Conservation (phyloP, 92 coral and sea anemone genomes). For the Metridium senile region DNA sequence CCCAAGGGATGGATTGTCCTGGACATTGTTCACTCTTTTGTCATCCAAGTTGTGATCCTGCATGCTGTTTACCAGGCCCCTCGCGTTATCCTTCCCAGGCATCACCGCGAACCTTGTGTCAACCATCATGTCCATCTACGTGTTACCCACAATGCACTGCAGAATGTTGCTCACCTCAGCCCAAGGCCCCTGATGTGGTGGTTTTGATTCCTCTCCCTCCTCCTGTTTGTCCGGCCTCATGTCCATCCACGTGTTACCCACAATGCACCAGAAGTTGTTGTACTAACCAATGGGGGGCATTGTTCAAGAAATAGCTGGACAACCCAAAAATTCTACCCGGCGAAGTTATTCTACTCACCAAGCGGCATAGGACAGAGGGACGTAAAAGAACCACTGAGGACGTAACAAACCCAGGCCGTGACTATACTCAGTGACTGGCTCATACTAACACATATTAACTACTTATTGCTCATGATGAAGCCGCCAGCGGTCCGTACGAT, state of each 20-base stretch:
- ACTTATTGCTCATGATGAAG: no score
- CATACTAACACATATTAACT: no score
- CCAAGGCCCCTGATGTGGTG: slow-evolving; percentile 19
- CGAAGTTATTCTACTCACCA: no score
- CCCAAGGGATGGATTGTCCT: background rate
- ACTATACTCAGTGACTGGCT: no score
- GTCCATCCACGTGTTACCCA: slow-evolving; percentile 42
- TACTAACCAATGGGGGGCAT: background rate
- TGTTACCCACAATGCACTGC: slow-evolving; percentile 32
- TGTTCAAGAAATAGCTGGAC: background rate
- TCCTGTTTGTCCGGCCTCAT: slow-evolving; percentile 41
- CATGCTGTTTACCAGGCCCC: background rate
- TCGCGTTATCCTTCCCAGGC: background rate
- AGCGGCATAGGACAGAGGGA: no score
- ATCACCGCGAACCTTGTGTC: slow-evolving; percentile 15
- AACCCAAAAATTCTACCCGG: background rate
- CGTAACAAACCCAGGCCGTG: no score
- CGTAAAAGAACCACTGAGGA: no score
- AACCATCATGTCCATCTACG: slow-evolving; percentile 14
- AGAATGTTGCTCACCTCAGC: slow-evolving; percentile 6
- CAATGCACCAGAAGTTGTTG: slow-evolving; percentile 35
- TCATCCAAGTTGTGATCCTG: slow-evolving; percentile 3
- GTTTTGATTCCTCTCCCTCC: slow-evolving; percentile 49
- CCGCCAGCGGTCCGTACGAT: no score
- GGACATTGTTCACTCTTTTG: background rate